Conservation (phyloP, 2,797 vertebrate genomes). For the Microctenopoma steveboyesi region DNA sequence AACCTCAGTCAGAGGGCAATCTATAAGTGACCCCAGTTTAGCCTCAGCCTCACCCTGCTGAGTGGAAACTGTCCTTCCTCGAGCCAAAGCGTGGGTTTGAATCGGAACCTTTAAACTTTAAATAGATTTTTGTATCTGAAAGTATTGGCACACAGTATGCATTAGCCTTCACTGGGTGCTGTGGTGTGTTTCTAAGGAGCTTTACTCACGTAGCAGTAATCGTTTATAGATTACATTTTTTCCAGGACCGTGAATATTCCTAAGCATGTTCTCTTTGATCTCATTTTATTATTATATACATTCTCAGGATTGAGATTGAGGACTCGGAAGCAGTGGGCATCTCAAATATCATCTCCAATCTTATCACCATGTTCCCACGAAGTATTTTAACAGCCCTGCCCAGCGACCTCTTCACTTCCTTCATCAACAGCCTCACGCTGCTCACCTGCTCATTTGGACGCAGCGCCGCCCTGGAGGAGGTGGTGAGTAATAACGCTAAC, state of each 20-base stretch:
- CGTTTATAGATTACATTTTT: background rate
- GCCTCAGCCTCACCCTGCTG: conserved; percentile 42
- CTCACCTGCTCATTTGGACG: conserved; percentile 98
- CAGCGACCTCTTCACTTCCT: conserved; percentile 96
- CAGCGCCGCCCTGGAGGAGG: conserved; percentile 97
- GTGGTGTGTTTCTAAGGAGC: too few species aligned
- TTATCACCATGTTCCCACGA: conserved; percentile 97
- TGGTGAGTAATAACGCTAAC: conserved; percentile 81
- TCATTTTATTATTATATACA: conserved; percentile 9
- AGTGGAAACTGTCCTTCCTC: conserved; percentile 51
- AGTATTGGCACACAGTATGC: background rate
- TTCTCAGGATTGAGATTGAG: conserved; percentile 95
- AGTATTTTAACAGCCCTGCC: conserved; percentile 94
- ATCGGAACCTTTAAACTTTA: conserved; percentile 15
- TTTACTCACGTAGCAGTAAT: too few species aligned
- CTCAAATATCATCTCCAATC: conserved; percentile 97
- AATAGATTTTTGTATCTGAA: conserved; percentile 6
- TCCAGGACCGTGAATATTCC: background rate
- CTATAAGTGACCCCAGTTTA: conserved; percentile 48
- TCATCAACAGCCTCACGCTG: conserved; percentile 97
- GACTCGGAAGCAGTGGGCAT: conserved; percentile 98
- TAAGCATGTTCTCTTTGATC: background rate
- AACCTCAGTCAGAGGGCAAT: conserved; percentile 48
- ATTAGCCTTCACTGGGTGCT: too few species aligned
- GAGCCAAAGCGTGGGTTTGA: conserved; percentile 28